Evolutionary conservation across 2,888 invertebrate species (phyloP).

Genomic region (Pristionchus fissidentatus): DNA sequence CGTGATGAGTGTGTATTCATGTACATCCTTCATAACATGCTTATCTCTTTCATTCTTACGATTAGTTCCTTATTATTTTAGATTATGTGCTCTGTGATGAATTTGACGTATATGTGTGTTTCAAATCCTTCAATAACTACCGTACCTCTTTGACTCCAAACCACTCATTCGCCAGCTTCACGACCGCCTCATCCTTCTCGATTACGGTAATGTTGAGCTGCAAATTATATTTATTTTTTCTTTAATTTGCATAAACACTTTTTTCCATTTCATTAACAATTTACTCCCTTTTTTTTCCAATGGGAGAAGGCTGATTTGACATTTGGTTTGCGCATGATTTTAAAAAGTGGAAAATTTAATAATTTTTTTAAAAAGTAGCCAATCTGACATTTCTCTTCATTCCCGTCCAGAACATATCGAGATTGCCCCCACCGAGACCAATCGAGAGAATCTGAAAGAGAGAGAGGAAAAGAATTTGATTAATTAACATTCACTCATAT

Average conservation of each 20-base stretch:
- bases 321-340: too few relatives aligned
- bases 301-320: too few relatives aligned
- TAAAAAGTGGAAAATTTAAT: too few relatives aligned
- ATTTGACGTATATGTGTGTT: background rate
- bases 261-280: too few relatives aligned
- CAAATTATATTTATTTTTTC: background rate
- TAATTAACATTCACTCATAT: background rate
- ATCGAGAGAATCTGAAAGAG: slow-evolving; percentile 41
- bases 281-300: too few relatives aligned
- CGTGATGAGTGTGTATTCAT: too few relatives aligned
- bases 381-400: slow-evolving; percentile 41
- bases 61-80: background rate
- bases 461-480: background rate
- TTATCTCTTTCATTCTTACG: background rate
- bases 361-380: background rate
- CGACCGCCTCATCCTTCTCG: slow-evolving; percentile 66
- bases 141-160: slow-evolving; percentile 61
- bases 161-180: slow-evolving; percentile 66
- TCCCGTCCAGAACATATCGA: slow-evolving; percentile 47
- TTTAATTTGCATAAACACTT: background rate
- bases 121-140: background rate
- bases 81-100: background rate
- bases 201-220: slow-evolving; percentile 69
- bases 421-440: slow-evolving; percentile 46
- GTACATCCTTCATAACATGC: background rate